Percentiles rank a stretch among this genome's conserved stretches.
Conservation (phyloP, 2,113 vertebrate species). For the Lampris megalopsis region DNA sequence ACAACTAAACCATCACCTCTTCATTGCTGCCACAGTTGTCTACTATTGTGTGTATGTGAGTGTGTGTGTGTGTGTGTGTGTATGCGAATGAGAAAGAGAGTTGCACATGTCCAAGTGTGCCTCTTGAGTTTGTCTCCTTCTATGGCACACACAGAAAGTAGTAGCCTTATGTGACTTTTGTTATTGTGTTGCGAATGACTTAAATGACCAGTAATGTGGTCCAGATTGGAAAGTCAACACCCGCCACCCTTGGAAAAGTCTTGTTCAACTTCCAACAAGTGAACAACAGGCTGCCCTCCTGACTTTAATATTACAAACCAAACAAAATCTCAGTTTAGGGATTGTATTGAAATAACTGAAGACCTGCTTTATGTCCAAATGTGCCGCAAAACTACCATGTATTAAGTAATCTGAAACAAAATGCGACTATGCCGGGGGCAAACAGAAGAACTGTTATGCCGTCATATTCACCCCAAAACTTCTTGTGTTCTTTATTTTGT, state of each 20-base stretch:
- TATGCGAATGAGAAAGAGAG: neutral
- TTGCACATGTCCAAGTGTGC: constrained; percentile 30
- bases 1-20: constrained; percentile 76
- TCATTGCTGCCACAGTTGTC: neutral
- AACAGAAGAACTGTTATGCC: constrained; percentile 39
- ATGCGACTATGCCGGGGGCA: constrained; percentile 65
- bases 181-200: constrained; percentile 20
- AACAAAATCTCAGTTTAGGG: constrained; percentile 10
- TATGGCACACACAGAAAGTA: constrained; percentile 25
- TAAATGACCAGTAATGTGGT: constrained; percentile 24
- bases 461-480: constrained; percentile 52
- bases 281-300: constrained; percentile 43
- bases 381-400: constrained; percentile 46
- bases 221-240: constrained; percentile 32
- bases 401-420: constrained; percentile 56
- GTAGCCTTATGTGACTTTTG: constrained; percentile 28
- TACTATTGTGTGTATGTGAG: neutral
- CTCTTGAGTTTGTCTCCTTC: constrained; percentile 7
- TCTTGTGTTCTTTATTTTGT: constrained; percentile 19
- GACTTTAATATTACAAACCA: constrained; percentile 35
- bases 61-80: neutral
- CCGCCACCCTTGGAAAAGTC: constrained; percentile 9
- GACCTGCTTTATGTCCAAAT: constrained; percentile 35
- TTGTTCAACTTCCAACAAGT: constrained; percentile 18
- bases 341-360: constrained; percentile 43